These are phyloP conservation scores for Cephus runcator DNA, from an alignment of 2,888 invertebrate genomes.

Conservation along the genomic window DNA sequence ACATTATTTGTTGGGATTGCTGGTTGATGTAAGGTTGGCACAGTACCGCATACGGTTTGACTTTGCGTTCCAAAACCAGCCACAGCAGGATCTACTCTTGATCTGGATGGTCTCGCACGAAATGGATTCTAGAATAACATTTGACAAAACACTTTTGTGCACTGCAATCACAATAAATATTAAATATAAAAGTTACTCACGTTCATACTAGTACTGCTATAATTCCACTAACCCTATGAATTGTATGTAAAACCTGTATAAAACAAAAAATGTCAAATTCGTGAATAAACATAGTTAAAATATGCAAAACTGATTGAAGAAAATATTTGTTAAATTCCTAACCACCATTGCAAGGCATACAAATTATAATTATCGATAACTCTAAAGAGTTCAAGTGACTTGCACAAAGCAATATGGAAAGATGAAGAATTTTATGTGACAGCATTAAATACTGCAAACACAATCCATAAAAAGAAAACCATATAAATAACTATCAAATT, in stretches of 20 bases:
- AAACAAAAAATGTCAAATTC: too few species aligned
- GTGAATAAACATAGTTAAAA: too few species aligned
- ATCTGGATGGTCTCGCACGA: constrained; percentile 52
- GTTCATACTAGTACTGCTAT: constrained; percentile 45
- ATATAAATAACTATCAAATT: neutral
- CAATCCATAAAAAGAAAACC: too few species aligned
- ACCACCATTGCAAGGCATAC: neutral
- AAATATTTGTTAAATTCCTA: too few species aligned
- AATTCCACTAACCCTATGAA: constrained; percentile 20
- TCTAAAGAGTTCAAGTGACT: neutral
- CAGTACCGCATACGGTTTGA: constrained; percentile 52
- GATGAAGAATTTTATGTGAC: too few species aligned
- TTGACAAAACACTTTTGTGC: neutral
- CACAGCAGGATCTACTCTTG: constrained; percentile 48
- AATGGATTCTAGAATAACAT: constrained; percentile 56
- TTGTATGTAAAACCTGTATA: too few species aligned
- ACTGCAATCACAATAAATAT: neutral
- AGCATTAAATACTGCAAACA: too few species aligned
- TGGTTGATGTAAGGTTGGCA: constrained; percentile 33
- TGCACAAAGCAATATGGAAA: too few species aligned
- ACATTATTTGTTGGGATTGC: constrained; percentile 35
- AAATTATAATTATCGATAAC: neutral
- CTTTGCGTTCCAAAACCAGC: constrained; percentile 49
- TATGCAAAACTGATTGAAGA: too few species aligned
- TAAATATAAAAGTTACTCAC: constrained; percentile 37